Evolutionary conservation across 2,888 invertebrate genomes (phyloP), one percentile per base, ranked within the genome.

Genomic region (Heliconius ethilla): DNA sequence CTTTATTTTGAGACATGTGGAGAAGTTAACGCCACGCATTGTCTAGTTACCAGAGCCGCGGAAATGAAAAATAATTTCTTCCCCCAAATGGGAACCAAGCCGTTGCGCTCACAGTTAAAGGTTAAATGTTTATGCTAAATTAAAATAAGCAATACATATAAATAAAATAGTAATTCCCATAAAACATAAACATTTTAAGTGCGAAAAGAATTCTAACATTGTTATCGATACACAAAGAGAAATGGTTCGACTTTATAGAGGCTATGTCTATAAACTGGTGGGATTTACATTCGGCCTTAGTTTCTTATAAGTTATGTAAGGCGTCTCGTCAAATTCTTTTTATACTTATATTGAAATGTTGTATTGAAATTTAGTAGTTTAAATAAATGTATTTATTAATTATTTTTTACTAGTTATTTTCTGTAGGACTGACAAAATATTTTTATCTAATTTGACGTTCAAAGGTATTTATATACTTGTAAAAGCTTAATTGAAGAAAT

Each of bases 241-340:
- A 67, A 67, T 67, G 40, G 69, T 40, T 27, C 40, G 3, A 15
- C 40, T 69, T 69, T 69, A 69, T 69, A 69, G 69, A 40, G 69
- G 69, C 67, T 25, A 40, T n/a, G 40, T 40, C 69, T 69, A 69
- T 69, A 69, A 25, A 69, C 40, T 40, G 69, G 40, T n/a, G 22
- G 67, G 3, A 40, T 69, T 69, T 69, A 69, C 40, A 69, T 40
- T 69, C 40, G 13, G 15, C 25, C 18, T 45, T 69, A 69, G 69
- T 69, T 69, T 40, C 40, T 40, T 69, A 45, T 69, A 69, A 69
- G 40, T 69, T 69, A 69, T 40, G 69, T 69, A 45, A 69, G 25
- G 37, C 13, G 40, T 5, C 67, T 40, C 37, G 69, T 25, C 69
- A 27, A 25, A 3, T 15, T 45, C 40, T 25, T 69, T 69, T 69